These are phyloP conservation scores for Caradrina kadenii DNA, from an alignment of 2,888 invertebrate species.

Conservation along the genomic window DNA sequence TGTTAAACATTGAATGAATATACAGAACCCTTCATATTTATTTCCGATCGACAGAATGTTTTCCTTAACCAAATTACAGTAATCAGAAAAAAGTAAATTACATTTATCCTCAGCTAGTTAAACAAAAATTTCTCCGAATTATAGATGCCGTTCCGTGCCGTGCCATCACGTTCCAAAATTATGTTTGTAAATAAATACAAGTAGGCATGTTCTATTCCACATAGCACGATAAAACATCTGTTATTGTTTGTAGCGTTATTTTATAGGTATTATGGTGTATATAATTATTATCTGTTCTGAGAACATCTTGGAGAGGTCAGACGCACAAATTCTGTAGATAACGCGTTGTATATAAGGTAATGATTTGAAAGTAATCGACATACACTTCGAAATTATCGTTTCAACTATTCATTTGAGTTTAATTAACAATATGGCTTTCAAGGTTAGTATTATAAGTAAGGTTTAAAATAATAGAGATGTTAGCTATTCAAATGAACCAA, in stretches of 20 bases:
- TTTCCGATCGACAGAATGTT: too few relatives aligned
- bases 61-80: not conserved
- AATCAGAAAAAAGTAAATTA: not conserved
- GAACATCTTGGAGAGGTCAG: slow-evolving; percentile 43
- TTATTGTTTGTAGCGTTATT: slow-evolving; percentile 39
- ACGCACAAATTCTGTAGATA: slow-evolving; percentile 43
- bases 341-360: slow-evolving; percentile 46
- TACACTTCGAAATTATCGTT: slow-evolving; percentile 4
- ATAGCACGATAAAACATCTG: slow-evolving; percentile 13
- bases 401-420: slow-evolving; percentile 2
- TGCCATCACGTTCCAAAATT: not conserved
- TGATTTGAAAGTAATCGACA: slow-evolving; percentile 7
- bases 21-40: not conserved
- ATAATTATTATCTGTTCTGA: slow-evolving; percentile 28
- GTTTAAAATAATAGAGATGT: not conserved
- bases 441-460: slow-evolving; percentile 46
- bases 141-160: not conserved
- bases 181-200: slow-evolving; percentile 30
- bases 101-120: not conserved
- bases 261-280: not conserved
- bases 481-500: too few relatives aligned
- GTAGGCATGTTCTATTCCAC: slow-evolving; percentile 6
- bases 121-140: slow-evolving; percentile 18
- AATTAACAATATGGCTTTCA: slow-evolving; percentile 48
- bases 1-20: too few relatives aligned